These are phyloP conservation scores for Stichodactyla mertensii DNA, from an alignment of 64 coral and sea anemone species.

Conservation along the genomic window DNA sequence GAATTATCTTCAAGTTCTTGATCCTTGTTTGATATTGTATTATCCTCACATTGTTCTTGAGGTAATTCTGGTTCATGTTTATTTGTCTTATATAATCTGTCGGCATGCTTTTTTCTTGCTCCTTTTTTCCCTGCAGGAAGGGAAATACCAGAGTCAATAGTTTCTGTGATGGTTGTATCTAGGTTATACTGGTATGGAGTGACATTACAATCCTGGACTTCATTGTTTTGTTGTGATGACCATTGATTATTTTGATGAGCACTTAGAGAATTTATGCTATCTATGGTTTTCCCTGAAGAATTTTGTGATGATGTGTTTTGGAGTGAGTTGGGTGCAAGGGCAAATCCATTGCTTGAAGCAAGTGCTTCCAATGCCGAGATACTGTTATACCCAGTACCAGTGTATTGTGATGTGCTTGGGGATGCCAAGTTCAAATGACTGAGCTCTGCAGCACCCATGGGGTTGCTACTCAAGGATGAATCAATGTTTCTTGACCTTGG, in stretches of 20 bases:
- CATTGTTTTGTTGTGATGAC: not conserved
- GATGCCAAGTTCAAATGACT: conserved; percentile 16
- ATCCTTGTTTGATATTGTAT: not conserved
- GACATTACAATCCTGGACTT: not conserved
- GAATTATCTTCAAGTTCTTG: not conserved
- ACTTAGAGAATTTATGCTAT: not conserved
- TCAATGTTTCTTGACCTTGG: conserved; percentile 41
- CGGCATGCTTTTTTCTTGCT: not conserved
- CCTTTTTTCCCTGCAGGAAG: conserved; percentile 1
- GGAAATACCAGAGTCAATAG: conserved; percentile 24
- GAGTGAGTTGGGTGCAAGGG: not conserved
- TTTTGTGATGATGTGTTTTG: conserved; percentile 1
- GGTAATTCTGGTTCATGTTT: not conserved
- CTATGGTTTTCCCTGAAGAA: conserved; percentile 1
- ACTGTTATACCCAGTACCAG: conserved; percentile 30
- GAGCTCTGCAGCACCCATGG: conserved; percentile 5
- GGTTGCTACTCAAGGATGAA: not conserved
- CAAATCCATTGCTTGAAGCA: conserved; percentile 66
- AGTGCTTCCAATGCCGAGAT: conserved; percentile 52
- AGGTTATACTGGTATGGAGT: not conserved
- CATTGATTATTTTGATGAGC: conserved; percentile 9
- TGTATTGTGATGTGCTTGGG: not conserved
- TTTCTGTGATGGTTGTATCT: conserved; percentile 8
- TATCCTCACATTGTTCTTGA: conserved; percentile 1
- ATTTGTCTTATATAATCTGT: conserved; percentile 4